These are phyloP conservation scores for Heliconius eleuchia DNA, from an alignment of 1,140 invertebrate genomes.

Conservation along the genomic window DNA sequence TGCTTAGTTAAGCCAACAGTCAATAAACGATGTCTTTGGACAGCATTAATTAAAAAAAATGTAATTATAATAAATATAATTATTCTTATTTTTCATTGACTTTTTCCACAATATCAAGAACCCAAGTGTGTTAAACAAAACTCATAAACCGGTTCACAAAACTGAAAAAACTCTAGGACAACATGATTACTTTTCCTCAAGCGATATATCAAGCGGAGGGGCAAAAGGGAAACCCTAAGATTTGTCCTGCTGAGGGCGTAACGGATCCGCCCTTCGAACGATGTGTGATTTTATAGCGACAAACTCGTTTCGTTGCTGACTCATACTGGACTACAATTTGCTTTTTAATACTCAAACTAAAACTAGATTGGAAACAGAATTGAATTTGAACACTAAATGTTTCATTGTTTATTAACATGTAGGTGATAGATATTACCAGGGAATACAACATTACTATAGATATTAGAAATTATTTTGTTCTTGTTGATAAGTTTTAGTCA, in stretches of 20 bases:
- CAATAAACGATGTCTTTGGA: background rate
- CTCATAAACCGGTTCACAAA: background rate
- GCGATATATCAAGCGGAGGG: slow-evolving; percentile 36
- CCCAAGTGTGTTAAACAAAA: background rate
- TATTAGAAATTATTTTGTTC: no score
- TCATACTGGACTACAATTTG: background rate
- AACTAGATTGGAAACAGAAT: background rate
- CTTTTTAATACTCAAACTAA: background rate
- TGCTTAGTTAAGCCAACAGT: no score
- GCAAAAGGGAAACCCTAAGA: slow-evolving; percentile 28
- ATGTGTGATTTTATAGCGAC: slow-evolving; percentile 24
- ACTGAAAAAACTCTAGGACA: slow-evolving; percentile 7
- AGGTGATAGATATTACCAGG: background rate
- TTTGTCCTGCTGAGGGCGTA: slow-evolving; percentile 36
- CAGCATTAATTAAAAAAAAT: background rate
- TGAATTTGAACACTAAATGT: background rate
- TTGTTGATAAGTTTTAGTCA: no score
- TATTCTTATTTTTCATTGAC: background rate
- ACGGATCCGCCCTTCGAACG: slow-evolving; percentile 31
- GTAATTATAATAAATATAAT: background rate
- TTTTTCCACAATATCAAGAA: background rate
- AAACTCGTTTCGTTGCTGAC: slow-evolving; percentile 16
- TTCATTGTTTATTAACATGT: no score
- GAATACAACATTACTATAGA: background rate
- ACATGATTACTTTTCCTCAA: slow-evolving; percentile 34